phyloP scores from a whole-genome alignment of 2,797 vertebrate species.

The Odontamblyopus lacepedii region DNA sequence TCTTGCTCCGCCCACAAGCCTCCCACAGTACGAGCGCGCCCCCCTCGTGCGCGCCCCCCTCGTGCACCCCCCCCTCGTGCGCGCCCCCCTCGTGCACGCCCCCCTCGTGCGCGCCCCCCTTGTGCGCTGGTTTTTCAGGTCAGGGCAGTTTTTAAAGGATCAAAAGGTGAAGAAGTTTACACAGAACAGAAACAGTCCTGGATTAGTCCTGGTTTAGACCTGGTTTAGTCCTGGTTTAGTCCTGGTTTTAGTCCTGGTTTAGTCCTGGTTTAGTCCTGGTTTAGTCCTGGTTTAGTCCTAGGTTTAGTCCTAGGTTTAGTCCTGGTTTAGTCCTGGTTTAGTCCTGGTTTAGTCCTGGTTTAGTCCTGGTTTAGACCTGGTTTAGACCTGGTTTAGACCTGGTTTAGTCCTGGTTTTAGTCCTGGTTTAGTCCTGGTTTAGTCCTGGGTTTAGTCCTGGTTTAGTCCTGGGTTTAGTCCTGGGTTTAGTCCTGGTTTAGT shows the following conservation, averaged over 20 bases:
- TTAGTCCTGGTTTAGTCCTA: not conserved
- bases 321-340: not conserved
- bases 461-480: not conserved
- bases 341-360: not conserved
- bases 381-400: not conserved
- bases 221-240: not conserved
- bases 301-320: not conserved
- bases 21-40: no score
- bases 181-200: not conserved
- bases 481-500: not conserved
- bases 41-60: no score
- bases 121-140: not conserved
- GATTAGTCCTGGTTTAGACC: not conserved
- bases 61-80: no score
- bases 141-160: not conserved
- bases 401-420: slow-evolving; percentile 9
- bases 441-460: not conserved
- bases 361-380: not conserved
- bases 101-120: no score
- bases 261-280: not conserved
- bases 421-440: slow-evolving; percentile 3
- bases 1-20: no score
- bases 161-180: slow-evolving; percentile 1
- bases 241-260: not conserved
- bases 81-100: no score